Evolutionary conservation across 2,888 invertebrate genomes (phyloP).

Genomic region (Himalopsyche tibetana): DNA sequence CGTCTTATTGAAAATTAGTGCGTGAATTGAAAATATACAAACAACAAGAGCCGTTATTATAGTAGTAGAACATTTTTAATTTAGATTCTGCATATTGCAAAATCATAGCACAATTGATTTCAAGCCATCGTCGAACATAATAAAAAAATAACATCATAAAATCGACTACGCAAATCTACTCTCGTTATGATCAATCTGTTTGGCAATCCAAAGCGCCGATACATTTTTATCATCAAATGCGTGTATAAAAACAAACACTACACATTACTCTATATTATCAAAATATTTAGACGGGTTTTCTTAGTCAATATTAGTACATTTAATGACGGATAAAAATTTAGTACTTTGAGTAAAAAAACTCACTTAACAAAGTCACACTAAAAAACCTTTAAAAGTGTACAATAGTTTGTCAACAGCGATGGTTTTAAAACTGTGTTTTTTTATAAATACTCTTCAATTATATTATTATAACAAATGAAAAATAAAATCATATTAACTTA

Average conservation of each 20-base stretch:
- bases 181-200: conserved; percentile 40
- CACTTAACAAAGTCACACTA: too few species aligned
- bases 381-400: too few species aligned
- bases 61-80: background rate
- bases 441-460: too few species aligned
- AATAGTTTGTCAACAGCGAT: too few species aligned
- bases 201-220: conserved; percentile 16
- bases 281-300: background rate
- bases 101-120: conserved; percentile 32
- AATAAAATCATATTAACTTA: too few species aligned
- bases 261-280: background rate
- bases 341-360: too few species aligned
- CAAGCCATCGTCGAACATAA: conserved; percentile 29
- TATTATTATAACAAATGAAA: too few species aligned
- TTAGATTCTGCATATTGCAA: background rate
- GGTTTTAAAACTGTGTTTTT: too few species aligned
- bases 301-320: too few species aligned
- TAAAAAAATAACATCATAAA: conserved; percentile 42
- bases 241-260: background rate
- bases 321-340: too few species aligned
- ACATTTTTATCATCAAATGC: conserved; percentile 9
- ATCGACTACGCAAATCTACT: conserved; percentile 38
- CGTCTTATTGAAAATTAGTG: conserved; percentile 36
- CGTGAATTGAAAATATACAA: conserved; percentile 26
- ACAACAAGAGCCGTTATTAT: conserved; percentile 37